Base-by-base conservation (phyloP, 2,888 invertebrate species). In the Ernsta delagoae region DNA sequence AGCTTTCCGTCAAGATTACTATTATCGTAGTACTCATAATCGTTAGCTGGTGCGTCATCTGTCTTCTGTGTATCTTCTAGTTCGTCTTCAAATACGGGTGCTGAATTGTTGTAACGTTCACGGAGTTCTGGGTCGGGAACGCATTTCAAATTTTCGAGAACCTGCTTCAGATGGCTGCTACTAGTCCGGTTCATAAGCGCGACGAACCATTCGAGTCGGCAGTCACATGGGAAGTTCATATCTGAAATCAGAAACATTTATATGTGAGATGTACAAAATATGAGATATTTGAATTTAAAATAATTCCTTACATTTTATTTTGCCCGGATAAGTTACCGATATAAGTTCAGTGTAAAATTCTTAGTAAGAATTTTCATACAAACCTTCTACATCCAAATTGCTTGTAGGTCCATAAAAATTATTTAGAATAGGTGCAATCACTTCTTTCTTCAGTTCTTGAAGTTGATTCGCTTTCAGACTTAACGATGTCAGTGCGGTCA, bases 21-120 rank as follows among this genome's bases (percentile, higher is more conserved):
- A 0, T 91, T 91, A 31, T 93, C 93, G 48, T 93, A 93, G 71
- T 91, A 92, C 77, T 93, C 93, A 48, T 89, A 90, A 6, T 92
- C 90, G 8, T 71, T 68, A 61, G 75, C 83, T 70, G 79, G 80
- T 7, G 50, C 80, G 39, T 83, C 83, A 0, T 84, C 84, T 4
- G 78, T 71, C 3, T 0, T 72, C 72, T 39, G 72, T 68, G 9
- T 69, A 82, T 61, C 72, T 63, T 89, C 88, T 71, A 77, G 80
- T 4, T 68, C 67, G 54, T 70, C 65, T 56, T 75, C 73, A 36
- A 73, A 71, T 0, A 60, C 12, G 43, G 74, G 76, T 0, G 70
- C 59, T 1, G 79, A 72, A 59, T 86, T 89, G 0, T 77, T 75
- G 87, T 89, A 92, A 59, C 77, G 73, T 5, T 89, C 89, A 60